A percentile compares a stretch with the other conserved stretches of the same genome.
Conservation (phyloP, 2,113 vertebrate genomes). For the Lepisosteus osseus region DNA sequence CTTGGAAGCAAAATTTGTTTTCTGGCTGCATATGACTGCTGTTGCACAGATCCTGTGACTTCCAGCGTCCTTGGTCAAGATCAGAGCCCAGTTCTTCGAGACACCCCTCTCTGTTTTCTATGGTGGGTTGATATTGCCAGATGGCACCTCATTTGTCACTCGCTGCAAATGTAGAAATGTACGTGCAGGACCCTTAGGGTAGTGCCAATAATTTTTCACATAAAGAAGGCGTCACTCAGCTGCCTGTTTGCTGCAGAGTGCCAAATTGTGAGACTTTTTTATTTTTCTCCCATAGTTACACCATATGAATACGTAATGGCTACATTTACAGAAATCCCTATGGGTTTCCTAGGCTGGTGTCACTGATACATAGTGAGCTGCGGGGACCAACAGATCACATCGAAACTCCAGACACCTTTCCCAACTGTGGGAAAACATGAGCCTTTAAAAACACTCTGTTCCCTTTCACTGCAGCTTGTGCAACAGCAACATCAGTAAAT, state of each 20-base stretch:
- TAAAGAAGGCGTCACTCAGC: conserved; percentile 49
- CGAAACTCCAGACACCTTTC: not conserved
- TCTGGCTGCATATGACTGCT: too few relatives aligned
- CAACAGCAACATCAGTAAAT: not conserved
- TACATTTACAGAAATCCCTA: too few relatives aligned
- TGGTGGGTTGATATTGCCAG: conserved; percentile 32
- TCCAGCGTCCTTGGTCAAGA: too few relatives aligned
- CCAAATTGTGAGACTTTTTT: conserved; percentile 4
- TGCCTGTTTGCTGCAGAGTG: conserved; percentile 23
- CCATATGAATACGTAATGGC: too few relatives aligned
- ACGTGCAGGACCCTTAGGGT: conserved; percentile 28
- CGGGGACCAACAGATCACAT: too few relatives aligned
- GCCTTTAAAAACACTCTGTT: not conserved
- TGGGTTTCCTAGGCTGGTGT: too few relatives aligned
- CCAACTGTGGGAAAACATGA: not conserved
- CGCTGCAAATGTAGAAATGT: conserved; percentile 18
- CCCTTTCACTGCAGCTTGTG: not conserved
- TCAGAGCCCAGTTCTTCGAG: too few relatives aligned
- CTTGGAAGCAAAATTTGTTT: too few relatives aligned
- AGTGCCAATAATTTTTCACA: conserved; percentile 44
- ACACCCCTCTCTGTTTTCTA: conserved; percentile 10
- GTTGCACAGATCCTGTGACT: too few relatives aligned
- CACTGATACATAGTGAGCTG: too few relatives aligned
- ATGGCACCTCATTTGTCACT: conserved; percentile 14
- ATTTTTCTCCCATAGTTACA: too few relatives aligned